Percentiles rank a stretch among this genome's conserved stretches.
phyloP scores from a whole-genome alignment of 2,888 invertebrate species.

The Drosophila infuscata region DNA sequence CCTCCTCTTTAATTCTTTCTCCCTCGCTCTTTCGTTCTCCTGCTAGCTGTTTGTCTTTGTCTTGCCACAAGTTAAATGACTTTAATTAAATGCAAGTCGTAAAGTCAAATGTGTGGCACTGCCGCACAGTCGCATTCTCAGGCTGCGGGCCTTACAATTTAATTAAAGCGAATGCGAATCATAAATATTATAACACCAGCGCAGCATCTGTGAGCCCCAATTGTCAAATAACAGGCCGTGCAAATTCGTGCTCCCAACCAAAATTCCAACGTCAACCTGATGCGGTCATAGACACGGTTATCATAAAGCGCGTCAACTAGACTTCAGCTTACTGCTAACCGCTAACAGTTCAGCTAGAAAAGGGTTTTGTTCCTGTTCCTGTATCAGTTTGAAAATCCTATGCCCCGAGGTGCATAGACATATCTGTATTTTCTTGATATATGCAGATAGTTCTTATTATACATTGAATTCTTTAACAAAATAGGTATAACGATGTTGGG shows the following conservation, averaged over 20 bases:
- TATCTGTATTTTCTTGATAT: not conserved
- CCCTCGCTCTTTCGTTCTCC: not conserved
- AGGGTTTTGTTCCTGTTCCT: constrained; percentile 10
- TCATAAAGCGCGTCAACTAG: constrained; percentile 14
- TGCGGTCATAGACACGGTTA: not conserved
- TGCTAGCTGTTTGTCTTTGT: constrained; percentile 10
- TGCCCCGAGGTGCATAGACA: not conserved
- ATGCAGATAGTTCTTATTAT: not conserved
- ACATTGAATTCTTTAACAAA: not conserved
- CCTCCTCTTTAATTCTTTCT: not conserved
- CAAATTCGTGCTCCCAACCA: not conserved
- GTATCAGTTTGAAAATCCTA: not conserved
- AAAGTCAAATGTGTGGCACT: constrained; percentile 70
- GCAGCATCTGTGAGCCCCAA: constrained; percentile 45
- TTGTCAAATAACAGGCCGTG: constrained; percentile 60
- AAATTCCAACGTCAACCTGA: not conserved
- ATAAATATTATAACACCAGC: constrained; percentile 69
- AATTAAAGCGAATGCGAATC: constrained; percentile 77
- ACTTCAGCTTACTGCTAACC: not conserved
- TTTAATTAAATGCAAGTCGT: constrained; percentile 80
- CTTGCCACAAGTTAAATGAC: constrained; percentile 61
- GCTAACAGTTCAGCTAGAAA: not conserved
- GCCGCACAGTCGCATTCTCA: constrained; percentile 41
- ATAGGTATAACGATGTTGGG: not conserved
- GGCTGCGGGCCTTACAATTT: constrained; percentile 58